Percentiles rank a stretch among this genome's conserved stretches.
Evolutionary conservation across 1,140 invertebrate species (phyloP).

Genomic region (Bilobella aurantiaca): DNA sequence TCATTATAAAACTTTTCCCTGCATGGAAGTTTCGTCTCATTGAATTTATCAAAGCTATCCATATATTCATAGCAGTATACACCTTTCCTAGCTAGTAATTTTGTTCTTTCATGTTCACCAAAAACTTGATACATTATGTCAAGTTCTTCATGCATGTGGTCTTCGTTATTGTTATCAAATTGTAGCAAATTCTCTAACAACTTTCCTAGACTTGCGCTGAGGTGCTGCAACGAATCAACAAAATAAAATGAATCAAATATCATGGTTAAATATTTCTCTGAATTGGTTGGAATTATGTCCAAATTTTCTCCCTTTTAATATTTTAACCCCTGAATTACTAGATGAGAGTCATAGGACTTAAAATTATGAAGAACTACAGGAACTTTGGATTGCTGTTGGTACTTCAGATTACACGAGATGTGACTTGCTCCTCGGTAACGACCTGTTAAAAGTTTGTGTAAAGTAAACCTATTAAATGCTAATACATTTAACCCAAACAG

Average conservation of each 20-base stretch:
- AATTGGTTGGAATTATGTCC: slow-evolving; percentile 8
- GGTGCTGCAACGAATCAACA: slow-evolving; percentile 13
- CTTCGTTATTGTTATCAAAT: no score
- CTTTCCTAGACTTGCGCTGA: not conserved
- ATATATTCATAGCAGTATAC: slow-evolving; percentile 19
- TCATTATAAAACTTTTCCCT: slow-evolving; percentile 21
- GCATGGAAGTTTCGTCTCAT: slow-evolving; percentile 30
- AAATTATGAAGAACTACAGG: slow-evolving; percentile 10
- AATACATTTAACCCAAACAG: no score
- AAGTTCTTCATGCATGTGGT: no score
- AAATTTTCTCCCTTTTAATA: not conserved
- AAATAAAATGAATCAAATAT: slow-evolving; percentile 12
- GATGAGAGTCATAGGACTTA: slow-evolving; percentile 13
- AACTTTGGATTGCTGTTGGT: not conserved
- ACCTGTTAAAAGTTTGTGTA: no score
- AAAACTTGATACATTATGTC: no score
- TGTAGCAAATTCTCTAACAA: slow-evolving; percentile 12
- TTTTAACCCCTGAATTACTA: slow-evolving; percentile 14
- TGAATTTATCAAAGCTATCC: slow-evolving; percentile 18
- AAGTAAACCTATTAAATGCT: no score
- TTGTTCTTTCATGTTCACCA: no score
- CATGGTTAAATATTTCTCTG: slow-evolving; percentile 18
- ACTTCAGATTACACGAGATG: not conserved
- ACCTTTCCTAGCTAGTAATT: slow-evolving; percentile 7
- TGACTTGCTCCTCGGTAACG: slow-evolving; percentile 7